These are phyloP conservation scores for Callopanchax toddi DNA, from an alignment of 2,113 vertebrate genomes.

Conservation along the genomic window DNA sequence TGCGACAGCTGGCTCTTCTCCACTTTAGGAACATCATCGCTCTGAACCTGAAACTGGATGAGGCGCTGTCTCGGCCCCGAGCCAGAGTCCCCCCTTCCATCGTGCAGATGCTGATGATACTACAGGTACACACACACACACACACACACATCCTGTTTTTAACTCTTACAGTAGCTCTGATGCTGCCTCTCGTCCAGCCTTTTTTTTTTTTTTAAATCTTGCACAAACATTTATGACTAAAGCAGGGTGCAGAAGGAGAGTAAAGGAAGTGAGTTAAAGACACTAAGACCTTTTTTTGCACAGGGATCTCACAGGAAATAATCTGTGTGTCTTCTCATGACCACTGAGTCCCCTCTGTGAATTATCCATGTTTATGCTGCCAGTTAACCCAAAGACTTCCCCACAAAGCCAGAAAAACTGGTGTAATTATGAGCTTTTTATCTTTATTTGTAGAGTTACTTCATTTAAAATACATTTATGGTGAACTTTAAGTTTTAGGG, in stretches of 20 bases:
- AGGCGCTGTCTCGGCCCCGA: conserved; percentile 86
- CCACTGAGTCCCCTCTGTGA: conserved; percentile 40
- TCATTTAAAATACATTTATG: neutral
- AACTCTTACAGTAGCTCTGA: neutral
- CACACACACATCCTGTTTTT: neutral
- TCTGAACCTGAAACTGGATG: conserved; percentile 92
- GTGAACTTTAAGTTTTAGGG: neutral
- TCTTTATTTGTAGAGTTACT: neutral
- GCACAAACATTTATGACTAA: neutral
- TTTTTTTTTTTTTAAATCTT: neutral
- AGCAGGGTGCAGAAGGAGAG: conserved; percentile 1
- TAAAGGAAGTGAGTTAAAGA: conserved; percentile 16
- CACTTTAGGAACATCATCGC: conserved; percentile 93
- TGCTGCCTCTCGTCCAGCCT: no score
- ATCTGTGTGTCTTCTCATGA: conserved; percentile 67
- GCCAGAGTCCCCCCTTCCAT: conserved; percentile 91
- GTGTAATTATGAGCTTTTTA: neutral
- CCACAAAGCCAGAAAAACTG: neutral
- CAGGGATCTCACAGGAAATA: conserved; percentile 66
- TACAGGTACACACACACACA: conserved; percentile 80
- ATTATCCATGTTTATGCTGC: conserved; percentile 8
- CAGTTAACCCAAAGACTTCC: neutral
- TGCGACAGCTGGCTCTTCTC: conserved; percentile 91
- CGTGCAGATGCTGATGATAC: conserved; percentile 92
- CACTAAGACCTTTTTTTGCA: conserved; percentile 4